Percentiles rank a stretch among this genome's conserved stretches.
Evolutionary conservation across 1,140 invertebrate genomes (phyloP).

Genomic region (Euura saliciscinereae): DNA sequence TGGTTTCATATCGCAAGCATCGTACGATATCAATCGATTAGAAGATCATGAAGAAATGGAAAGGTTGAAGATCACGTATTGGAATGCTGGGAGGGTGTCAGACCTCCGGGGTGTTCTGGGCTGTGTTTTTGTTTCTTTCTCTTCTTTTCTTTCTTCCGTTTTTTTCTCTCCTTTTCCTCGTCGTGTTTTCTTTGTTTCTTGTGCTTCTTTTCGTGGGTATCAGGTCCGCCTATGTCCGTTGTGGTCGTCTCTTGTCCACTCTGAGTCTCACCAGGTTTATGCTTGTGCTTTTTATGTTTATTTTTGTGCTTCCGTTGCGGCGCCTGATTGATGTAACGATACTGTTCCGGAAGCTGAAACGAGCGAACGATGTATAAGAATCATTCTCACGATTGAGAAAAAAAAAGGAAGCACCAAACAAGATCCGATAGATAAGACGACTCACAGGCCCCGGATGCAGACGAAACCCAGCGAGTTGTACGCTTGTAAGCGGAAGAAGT

Average conservation of each 20-base stretch:
- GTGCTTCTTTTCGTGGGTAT: slow-evolving; percentile 93
- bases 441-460: slow-evolving; percentile 93
- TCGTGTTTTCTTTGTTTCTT: slow-evolving; percentile 95
- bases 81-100: slow-evolving; percentile 76
- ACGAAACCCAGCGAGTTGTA: slow-evolving; percentile 91
- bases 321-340: slow-evolving; percentile 89
- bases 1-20: neutral
- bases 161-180: slow-evolving; percentile 94
- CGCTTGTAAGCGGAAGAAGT: slow-evolving; percentile 82
- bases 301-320: slow-evolving; percentile 92
- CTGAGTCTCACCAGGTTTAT: slow-evolving; percentile 77
- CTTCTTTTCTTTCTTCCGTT: slow-evolving; percentile 95
- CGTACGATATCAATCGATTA: neutral
- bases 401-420: slow-evolving; percentile 14
- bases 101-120: slow-evolving; percentile 78
- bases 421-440: slow-evolving; percentile 31
- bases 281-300: slow-evolving; percentile 95
- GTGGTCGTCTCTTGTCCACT: slow-evolving; percentile 73
- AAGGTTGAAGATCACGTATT: slow-evolving; percentile 59
- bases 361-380: slow-evolving; percentile 25
- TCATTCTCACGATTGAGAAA: neutral
- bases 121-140: slow-evolving; percentile 94
- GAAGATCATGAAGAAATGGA: slow-evolving; percentile 19
- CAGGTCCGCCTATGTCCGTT: slow-evolving; percentile 68
- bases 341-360: slow-evolving; percentile 89